These are phyloP conservation scores for Pseudanteris insignis DNA, from an alignment of 2,888 invertebrate species.

Conservation along the genomic window DNA sequence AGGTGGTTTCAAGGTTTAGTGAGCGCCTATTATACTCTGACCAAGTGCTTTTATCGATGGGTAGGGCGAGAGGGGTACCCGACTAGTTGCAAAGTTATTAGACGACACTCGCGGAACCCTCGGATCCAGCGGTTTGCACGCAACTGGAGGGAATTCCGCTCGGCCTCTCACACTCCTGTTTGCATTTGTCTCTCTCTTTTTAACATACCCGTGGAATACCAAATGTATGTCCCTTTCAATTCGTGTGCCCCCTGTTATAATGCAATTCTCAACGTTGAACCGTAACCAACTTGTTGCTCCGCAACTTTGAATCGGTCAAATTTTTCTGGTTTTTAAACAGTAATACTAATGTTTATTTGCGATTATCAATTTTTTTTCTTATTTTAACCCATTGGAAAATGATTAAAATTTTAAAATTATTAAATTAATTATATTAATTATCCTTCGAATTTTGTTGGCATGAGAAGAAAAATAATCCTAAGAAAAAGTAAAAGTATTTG, in stretches of 20 bases:
- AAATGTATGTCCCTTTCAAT: constrained; percentile 45
- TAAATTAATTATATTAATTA: too few species aligned
- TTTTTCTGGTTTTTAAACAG: too few species aligned
- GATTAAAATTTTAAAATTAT: too few species aligned
- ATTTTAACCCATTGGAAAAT: not conserved
- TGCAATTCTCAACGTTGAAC: constrained; percentile 16
- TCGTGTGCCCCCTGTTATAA: constrained; percentile 15
- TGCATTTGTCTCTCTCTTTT: constrained; percentile 16
- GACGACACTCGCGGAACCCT: constrained; percentile 22
- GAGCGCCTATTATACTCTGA: not conserved
- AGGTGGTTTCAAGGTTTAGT: not conserved
- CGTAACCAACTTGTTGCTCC: constrained; percentile 8
- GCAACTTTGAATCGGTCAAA: not conserved
- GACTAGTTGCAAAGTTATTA: constrained; percentile 11
- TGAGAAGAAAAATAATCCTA: too few species aligned
- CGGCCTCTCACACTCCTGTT: constrained; percentile 21
- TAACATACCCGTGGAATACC: constrained; percentile 16
- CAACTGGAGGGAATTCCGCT: constrained; percentile 37
- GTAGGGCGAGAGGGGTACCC: too few species aligned
- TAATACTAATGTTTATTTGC: too few species aligned
- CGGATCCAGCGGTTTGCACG: constrained; percentile 22
- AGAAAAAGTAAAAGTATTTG: too few species aligned
- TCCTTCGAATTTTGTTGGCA: too few species aligned
- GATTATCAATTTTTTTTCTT: not conserved
- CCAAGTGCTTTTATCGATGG: constrained; percentile 2